Evolutionary conservation across 1,140 invertebrate species (phyloP), one percentile per base, ranked within the genome.

Genomic region (Papilio polytes): DNA sequence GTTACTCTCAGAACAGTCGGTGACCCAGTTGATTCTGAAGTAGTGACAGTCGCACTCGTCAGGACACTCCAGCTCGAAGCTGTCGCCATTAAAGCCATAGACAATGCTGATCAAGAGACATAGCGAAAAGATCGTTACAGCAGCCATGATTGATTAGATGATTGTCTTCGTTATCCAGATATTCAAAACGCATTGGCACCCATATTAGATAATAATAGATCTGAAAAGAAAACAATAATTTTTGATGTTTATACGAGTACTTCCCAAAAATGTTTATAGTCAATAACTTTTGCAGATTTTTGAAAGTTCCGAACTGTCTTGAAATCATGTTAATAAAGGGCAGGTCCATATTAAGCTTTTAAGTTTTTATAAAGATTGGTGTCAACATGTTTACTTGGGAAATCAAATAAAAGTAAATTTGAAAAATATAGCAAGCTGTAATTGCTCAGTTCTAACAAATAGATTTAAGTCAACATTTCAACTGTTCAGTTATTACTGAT

Each of bases 21-120:
- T 97, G 81, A 97, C 97, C 97, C 97, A 97, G 91, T 97, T 97
- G 88, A 97, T 96, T 80, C 97, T 95, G 92, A 97, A 97, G 91
- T 97, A 97, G 94, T 97, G 96, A 87, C 97, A 97, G 87, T 97
- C 96, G 86, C 97, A 97, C 83, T 97, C 97, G 81, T 96, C 96
- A 0, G 97, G 97, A 85, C 97, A 97, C 84, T 97, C 96, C 84
- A 96, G 92, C 82, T 97, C 97, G 83, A 95, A 95, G 80, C 96
- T 91, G 80, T 97, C 96, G 72, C 96, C 96, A 86, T 97, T 96
- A 80, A 96, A 95, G 18, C 86, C 87, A 76, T 85, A 80, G 31
- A 84, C 81, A 18, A 84, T 72, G 13, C 85, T 84, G 1, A 84
- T 82, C 20, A 90, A 41, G 0, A 92, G 82, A 77, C 80, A 87